phyloP scores from a whole-genome alignment of 1,140 invertebrate species.

The Eumaeus atala region DNA sequence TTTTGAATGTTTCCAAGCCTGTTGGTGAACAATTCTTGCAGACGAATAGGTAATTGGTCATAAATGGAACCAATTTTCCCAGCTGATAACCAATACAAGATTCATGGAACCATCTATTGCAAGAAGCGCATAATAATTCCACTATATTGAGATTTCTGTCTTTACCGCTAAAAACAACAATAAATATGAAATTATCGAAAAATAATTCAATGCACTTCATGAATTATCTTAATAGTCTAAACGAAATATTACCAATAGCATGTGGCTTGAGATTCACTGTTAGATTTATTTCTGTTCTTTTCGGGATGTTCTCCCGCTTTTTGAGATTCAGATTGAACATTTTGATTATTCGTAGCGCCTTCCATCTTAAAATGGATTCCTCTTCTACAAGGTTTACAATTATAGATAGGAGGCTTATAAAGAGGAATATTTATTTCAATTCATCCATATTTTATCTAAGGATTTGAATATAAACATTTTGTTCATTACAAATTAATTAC shows the following conservation, averaged over 20 bases:
- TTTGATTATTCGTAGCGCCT: conserved; percentile 28
- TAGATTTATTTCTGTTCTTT: conserved; percentile 51
- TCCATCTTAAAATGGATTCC: conserved; percentile 15
- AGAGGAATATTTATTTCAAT: too few species aligned
- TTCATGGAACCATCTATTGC: conserved; percentile 94
- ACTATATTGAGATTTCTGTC: conserved; percentile 92
- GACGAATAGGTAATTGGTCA: conserved; percentile 96
- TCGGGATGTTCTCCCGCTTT: conserved; percentile 51
- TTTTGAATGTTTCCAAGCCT: conserved; percentile 90
- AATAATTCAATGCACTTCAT: neutral
- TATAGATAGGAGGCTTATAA: too few species aligned
- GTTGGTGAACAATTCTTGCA: conserved; percentile 97
- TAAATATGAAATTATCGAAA: conserved; percentile 13
- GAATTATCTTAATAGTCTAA: conserved; percentile 11
- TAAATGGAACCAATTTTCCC: conserved; percentile 94
- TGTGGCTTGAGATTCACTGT: conserved; percentile 44
- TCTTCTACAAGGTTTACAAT: neutral
- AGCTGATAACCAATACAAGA: conserved; percentile 93
- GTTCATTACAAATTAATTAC: too few species aligned
- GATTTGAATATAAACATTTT: too few species aligned
- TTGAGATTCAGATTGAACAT: conserved; percentile 54
- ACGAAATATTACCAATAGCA: conserved; percentile 59
- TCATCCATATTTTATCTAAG: too few species aligned
- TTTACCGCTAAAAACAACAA: conserved; percentile 83
- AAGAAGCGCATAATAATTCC: conserved; percentile 92